These are phyloP conservation scores for Pachycephala philippinensis DNA, from an alignment of 2,113 vertebrate species.

Conservation along the genomic window DNA sequence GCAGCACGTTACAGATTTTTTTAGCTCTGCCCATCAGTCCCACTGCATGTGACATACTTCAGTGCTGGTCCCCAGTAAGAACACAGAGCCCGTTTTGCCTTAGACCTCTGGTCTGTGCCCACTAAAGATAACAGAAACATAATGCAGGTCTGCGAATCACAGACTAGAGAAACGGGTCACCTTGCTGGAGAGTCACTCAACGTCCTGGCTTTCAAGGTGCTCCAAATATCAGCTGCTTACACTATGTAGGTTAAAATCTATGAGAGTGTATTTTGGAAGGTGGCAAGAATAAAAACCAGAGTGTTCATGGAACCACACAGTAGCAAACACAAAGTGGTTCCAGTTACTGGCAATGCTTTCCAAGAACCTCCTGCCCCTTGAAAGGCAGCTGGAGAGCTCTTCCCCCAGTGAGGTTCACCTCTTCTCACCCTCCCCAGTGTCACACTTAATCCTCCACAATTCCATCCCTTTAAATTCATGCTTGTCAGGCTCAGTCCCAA, in stretches of 20 bases:
- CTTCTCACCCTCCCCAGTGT: not conserved
- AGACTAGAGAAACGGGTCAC: not conserved
- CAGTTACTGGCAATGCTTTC: not conserved
- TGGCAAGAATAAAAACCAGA: not conserved
- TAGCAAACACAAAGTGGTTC: not conserved
- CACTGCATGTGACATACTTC: not conserved
- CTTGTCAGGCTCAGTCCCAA: not conserved
- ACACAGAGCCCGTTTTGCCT: not conserved
- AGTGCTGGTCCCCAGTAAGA: not conserved
- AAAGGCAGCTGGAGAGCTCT: not conserved
- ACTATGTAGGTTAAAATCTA: not conserved
- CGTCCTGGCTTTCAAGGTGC: not conserved
- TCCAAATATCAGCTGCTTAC: not conserved
- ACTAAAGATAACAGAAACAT: not conserved
- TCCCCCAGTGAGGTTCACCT: not conserved
- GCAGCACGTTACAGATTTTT: not conserved
- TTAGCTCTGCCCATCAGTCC: not conserved
- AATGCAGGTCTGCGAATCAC: not conserved
- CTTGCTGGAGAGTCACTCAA: not conserved
- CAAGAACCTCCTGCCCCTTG: not conserved
- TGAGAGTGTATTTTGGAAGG: not conserved
- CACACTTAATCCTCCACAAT: not conserved
- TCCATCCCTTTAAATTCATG: not conserved
- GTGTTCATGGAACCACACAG: not conserved
- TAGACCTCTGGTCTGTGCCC: not conserved